A percentile compares a stretch with the other conserved stretches of the same genome.
Evolutionary conservation across 2,113 vertebrate genomes (phyloP).

Genomic region (Gorilla gorilla): DNA sequence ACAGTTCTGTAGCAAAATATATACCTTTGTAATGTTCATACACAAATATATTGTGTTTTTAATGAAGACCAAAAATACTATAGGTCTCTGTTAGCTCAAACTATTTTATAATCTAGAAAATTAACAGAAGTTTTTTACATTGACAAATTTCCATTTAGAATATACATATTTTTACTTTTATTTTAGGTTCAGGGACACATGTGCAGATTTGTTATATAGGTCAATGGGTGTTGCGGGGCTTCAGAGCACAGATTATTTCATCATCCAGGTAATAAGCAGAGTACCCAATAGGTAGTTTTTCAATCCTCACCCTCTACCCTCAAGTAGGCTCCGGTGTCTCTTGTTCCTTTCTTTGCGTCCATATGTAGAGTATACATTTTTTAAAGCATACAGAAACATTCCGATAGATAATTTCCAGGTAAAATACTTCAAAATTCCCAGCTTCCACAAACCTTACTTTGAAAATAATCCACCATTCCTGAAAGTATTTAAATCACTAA

Average conservation of each 20-base stretch:
- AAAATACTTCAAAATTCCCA: not conserved
- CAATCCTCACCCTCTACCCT: no score
- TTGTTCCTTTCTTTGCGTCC: no score
- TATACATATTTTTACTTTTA: not conserved
- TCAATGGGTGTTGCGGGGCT: no score
- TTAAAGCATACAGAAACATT: not conserved
- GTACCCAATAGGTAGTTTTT: no score
- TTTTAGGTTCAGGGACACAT: no score
- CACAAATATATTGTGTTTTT: not conserved
- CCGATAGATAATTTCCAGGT: not conserved
- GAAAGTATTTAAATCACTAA: not conserved
- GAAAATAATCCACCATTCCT: not conserved
- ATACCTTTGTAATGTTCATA: not conserved
- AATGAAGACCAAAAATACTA: slow-evolving; percentile 1
- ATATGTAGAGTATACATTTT: not conserved
- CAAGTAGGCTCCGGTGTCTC: no score
- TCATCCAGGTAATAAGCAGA: no score
- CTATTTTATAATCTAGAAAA: not conserved
- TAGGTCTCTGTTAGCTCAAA: not conserved
- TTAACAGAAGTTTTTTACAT: not conserved
- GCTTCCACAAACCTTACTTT: not conserved
- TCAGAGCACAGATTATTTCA: no score
- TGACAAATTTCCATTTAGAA: not conserved
- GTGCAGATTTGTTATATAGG: no score
- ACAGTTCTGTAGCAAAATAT: not conserved